These are phyloP conservation scores for Tetragnatha montana DNA, from an alignment of 2,888 invertebrate genomes.

Conservation along the genomic window DNA sequence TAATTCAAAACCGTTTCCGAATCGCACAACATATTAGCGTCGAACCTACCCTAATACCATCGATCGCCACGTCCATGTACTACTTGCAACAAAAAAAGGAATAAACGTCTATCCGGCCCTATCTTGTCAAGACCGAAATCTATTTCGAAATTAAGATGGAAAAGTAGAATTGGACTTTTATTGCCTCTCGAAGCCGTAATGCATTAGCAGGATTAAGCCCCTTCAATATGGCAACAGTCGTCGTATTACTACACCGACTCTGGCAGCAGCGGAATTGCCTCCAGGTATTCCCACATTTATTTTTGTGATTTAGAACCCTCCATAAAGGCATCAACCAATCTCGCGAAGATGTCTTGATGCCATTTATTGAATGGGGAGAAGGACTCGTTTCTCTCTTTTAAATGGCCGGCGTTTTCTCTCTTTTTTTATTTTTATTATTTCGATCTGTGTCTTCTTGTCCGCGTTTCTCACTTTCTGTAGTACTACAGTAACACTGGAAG, in stretches of 20 bases:
- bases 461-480: constrained; percentile 17
- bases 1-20: too few species aligned
- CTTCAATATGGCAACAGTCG: constrained; percentile 35
- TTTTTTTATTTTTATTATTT: constrained; percentile 18
- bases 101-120: constrained; percentile 8
- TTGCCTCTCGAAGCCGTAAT: constrained; percentile 41
- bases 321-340: constrained; percentile 49
- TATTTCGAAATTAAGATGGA: constrained; percentile 58
- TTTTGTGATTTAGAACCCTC: constrained; percentile 28
- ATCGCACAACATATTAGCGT: too few species aligned
- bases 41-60: too few species aligned
- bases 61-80: too few species aligned
- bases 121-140: constrained; percentile 40
- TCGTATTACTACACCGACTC: constrained; percentile 17
- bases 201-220: constrained; percentile 52
- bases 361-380: constrained; percentile 38
- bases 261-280: constrained; percentile 13
- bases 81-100: not conserved
- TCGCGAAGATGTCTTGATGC: constrained; percentile 3
- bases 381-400: constrained; percentile 19
- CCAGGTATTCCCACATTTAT: constrained; percentile 34
- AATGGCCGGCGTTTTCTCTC: constrained; percentile 13
- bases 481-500: not conserved
- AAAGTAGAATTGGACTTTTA: constrained; percentile 54
- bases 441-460: not conserved